Percentiles rank a stretch among this genome's conserved stretches.
phyloP scores from a whole-genome alignment of 1,140 invertebrate species.

The Campoletis sonorensis region DNA sequence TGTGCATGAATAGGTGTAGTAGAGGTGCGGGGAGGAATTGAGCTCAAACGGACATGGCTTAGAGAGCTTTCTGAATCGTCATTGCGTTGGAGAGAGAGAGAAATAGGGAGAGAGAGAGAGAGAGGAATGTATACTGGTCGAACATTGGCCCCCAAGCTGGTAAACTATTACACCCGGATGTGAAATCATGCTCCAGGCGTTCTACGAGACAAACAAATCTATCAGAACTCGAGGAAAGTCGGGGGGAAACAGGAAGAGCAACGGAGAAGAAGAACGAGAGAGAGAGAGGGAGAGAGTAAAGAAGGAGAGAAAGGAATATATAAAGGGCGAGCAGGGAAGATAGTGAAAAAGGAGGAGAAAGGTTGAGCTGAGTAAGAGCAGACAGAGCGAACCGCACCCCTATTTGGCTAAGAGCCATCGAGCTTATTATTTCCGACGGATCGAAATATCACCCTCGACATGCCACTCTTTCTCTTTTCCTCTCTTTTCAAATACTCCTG shows the following conservation, averaged over 20 bases:
- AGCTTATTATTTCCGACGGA: slow-evolving; percentile 65
- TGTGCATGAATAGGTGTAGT: too few species aligned
- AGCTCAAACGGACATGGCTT: neutral
- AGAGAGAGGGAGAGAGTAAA: neutral
- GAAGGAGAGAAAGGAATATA: neutral
- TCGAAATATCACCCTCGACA: slow-evolving; percentile 55
- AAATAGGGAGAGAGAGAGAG: neutral
- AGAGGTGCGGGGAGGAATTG: neutral
- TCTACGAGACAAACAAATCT: slow-evolving; percentile 35
- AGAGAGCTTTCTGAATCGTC: neutral
- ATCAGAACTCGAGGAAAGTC: slow-evolving; percentile 22
- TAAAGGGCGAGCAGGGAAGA: neutral
- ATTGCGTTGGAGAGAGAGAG: neutral
- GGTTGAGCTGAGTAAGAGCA: slow-evolving; percentile 25
- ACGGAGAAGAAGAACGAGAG: neutral
- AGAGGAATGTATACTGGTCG: slow-evolving; percentile 3
- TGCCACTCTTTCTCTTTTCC: neutral
- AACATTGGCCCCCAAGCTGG: slow-evolving; percentile 22
- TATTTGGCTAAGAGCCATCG: slow-evolving; percentile 67
- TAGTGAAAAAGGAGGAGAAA: slow-evolving; percentile 17
- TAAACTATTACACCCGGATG: slow-evolving; percentile 16
- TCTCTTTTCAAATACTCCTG: neutral
- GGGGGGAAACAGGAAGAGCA: neutral
- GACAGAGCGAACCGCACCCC: slow-evolving; percentile 45
- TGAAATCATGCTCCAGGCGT: slow-evolving; percentile 20